Base-by-base conservation (phyloP, 2,888 invertebrate genomes). In the Panopea generosa region DNA sequence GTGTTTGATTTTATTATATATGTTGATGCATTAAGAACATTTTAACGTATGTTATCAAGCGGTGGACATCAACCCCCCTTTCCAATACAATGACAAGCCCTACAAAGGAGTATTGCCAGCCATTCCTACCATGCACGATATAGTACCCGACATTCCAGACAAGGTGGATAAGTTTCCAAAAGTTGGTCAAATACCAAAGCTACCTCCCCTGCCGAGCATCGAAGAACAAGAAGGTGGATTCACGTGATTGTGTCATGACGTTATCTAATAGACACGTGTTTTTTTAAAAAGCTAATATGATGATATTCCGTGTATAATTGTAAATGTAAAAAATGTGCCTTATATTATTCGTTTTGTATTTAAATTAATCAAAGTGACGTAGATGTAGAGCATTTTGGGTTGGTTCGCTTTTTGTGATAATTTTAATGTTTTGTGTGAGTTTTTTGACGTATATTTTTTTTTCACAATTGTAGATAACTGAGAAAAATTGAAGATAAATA, bases 141-240 rank as follows among this genome's bases (percentile, higher is more conserved):
- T 50, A 4, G 20, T 20, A 6, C 26, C 45, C 18, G 29, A 45
- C 2, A 56, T 80, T 26, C 80, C 80, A n/a, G 62, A 67, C 26
- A 76, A 62, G 38, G 73, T 80, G 7, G 80, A 80, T 57, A 80
- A 73, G 55, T 76, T 61, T 29, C 80, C 80, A 7, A 55, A 49
- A 20, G 57, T 80, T 29, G 80, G 73, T 24, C 67, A 77, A 49
- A 66, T 80, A 62, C 80, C 73, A 29, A 76, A 76, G 63, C 57
- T 80, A 63, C 80, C 80, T 59, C 80, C 80, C 27, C 52, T 80
- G 56, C 80, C 80, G 38, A 74, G 70, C 55, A 76, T 80, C 55
- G 73, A 60, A 67, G 80, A 80, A 43, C 80, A 80, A 80, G 80
- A 80, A 80, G 80, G 80, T 80, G 63, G n/a, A 29, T 56, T 57